These are phyloP conservation scores for Ceratothoa steindachneri DNA, from an alignment of 2,888 invertebrate species.

Conservation along the genomic window DNA sequence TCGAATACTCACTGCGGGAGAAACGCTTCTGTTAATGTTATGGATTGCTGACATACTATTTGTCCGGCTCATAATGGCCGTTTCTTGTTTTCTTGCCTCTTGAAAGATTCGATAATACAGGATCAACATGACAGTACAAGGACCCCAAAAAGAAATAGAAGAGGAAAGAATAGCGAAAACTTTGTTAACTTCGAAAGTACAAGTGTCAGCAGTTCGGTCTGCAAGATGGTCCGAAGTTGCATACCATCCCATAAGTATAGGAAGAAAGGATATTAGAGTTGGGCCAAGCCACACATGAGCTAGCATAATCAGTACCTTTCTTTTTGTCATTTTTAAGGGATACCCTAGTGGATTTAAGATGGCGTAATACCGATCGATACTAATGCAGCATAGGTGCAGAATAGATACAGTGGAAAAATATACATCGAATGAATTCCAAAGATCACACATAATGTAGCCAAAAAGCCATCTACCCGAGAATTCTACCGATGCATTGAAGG, in stretches of 20 bases:
- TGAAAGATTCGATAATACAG: constrained; percentile 65
- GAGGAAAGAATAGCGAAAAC: constrained; percentile 45
- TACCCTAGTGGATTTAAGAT: constrained; percentile 91
- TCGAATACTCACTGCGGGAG: constrained; percentile 5
- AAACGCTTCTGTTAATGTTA: constrained; percentile 21
- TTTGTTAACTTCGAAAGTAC: constrained; percentile 46
- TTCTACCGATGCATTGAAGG: constrained; percentile 82
- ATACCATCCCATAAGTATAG: constrained; percentile 58
- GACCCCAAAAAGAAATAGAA: constrained; percentile 47
- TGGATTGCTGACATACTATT: constrained; percentile 42
- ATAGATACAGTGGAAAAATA: constrained; percentile 71
- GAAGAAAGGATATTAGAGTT: constrained; percentile 58
- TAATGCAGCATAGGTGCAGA: constrained; percentile 82
- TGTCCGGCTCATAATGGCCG: constrained; percentile 42
- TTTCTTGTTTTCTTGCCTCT: constrained; percentile 63
- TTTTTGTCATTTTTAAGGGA: constrained; percentile 84
- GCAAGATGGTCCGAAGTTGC: constrained; percentile 51
- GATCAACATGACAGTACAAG: constrained; percentile 46
- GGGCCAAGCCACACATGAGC: constrained; percentile 60
- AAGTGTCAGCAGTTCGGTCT: constrained; percentile 56
- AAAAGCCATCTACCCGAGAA: constrained; percentile 82
- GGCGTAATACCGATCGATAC: constrained; percentile 72
- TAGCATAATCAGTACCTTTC: constrained; percentile 57
- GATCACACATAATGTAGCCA: constrained; percentile 83
- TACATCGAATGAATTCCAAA: constrained; percentile 74